Conservation (phyloP, 2,113 vertebrate species). For the mouse (Mus musculus) region DNA sequence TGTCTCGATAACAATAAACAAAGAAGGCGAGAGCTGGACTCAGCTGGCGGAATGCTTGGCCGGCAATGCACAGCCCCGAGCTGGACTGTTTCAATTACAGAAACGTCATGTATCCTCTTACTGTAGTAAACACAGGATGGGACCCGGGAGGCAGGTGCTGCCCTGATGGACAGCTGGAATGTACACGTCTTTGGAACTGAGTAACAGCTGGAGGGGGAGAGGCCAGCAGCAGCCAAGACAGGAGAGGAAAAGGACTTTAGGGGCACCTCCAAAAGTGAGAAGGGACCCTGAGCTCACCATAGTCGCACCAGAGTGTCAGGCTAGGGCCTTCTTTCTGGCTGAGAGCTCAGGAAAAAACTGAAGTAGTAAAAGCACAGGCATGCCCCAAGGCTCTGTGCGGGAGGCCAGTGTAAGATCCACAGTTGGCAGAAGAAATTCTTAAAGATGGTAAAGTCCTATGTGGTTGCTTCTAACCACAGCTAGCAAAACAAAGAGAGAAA, state of each 20-base stretch:
- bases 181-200: not conserved
- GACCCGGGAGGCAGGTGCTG: not conserved
- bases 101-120: not conserved
- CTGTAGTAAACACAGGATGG: not conserved
- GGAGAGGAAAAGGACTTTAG: not conserved
- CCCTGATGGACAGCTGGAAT: not conserved
- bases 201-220: not conserved
- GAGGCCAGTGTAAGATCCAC: not conserved
- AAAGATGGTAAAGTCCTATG: not conserved
- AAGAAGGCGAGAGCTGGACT: not conserved
- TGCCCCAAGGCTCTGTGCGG: not conserved
- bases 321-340: no score
- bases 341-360: not conserved
- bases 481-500: not conserved
- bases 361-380: no score
- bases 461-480: not conserved
- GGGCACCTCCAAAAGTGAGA: not conserved
- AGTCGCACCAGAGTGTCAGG: not conserved
- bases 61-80: not conserved
- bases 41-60: not conserved
- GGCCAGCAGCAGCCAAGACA: not conserved
- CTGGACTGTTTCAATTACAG: not conserved
- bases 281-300: not conserved
- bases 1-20: not conserved
- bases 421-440: not conserved